phyloP scores from a whole-genome alignment of 2,888 invertebrate genomes.

The Scaptodrosophila latifasciaeformis region DNA sequence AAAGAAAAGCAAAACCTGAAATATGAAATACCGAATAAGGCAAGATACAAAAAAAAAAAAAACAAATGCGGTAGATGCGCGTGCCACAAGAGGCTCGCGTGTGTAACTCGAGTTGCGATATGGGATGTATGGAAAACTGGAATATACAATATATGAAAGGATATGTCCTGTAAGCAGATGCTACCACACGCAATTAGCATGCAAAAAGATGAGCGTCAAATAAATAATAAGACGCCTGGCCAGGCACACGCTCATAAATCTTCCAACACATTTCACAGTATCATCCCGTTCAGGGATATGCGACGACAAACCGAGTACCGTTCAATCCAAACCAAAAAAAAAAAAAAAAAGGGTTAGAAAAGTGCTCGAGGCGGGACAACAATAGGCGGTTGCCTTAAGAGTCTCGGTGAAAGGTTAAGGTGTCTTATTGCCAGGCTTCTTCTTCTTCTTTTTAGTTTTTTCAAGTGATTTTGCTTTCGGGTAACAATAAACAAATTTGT shows the following conservation, averaged over 20 bases:
- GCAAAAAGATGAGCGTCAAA: conserved; percentile 30
- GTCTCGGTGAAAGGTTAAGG: conserved; percentile 60
- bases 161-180: conserved; percentile 50
- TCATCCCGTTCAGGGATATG: conserved; percentile 44
- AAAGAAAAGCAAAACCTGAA: conserved; percentile 54
- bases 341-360: conserved; percentile 2
- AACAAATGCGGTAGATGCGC: conserved; percentile 33
- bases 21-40: conserved; percentile 22
- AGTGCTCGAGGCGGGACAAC: conserved; percentile 12
- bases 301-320: conserved; percentile 26
- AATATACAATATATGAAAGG: neutral
- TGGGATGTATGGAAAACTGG: no score
- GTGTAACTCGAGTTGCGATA: neutral
- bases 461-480: no score
- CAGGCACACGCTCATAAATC: conserved; percentile 54
- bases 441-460: no score
- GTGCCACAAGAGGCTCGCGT: conserved; percentile 3
- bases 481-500: conserved; percentile 66
- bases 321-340: conserved; percentile 18
- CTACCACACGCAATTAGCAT: conserved; percentile 62
- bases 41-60: conserved; percentile 38
- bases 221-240: conserved; percentile 39
- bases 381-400: conserved; percentile 37
- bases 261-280: conserved; percentile 39
- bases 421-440: conserved; percentile 27